Evolutionary conservation across 2,797 vertebrate genomes (phyloP).

Genomic region (Vespertilio murinus): DNA sequence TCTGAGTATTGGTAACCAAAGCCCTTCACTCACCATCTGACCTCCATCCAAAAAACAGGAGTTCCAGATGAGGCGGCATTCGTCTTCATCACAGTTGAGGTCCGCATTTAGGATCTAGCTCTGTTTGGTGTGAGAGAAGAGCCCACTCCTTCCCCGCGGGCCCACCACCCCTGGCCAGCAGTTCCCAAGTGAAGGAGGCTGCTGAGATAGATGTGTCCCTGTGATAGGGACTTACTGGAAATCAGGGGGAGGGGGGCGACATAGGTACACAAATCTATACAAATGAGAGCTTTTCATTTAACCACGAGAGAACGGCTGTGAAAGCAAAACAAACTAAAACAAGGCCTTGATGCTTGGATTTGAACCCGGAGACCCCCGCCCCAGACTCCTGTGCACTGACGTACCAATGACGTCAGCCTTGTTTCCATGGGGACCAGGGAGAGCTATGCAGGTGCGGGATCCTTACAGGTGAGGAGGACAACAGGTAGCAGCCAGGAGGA

Average conservation of each 20-base stretch:
- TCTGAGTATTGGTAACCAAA: constrained; percentile 11
- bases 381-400: background rate
- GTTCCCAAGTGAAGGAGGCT: background rate
- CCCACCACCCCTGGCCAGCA: background rate
- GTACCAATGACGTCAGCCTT: background rate
- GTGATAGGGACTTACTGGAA: background rate
- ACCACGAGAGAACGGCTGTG: constrained; percentile 8
- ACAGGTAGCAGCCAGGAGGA: background rate
- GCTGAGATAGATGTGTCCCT: constrained; percentile 12
- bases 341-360: background rate
- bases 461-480: background rate
- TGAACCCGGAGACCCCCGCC: background rate
- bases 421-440: background rate
- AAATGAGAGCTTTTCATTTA: constrained; percentile 4
- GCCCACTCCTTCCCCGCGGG: background rate
- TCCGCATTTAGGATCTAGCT: background rate
- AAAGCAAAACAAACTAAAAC: background rate
- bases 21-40: background rate
- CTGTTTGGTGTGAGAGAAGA: background rate
- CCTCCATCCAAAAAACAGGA: background rate
- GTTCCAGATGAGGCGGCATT: background rate
- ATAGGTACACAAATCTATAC: background rate
- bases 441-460: background rate
- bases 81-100: background rate
- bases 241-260: background rate